These are phyloP conservation scores for Pogonomyrmex barbatus DNA, from an alignment of 1,140 invertebrate species.

Conservation along the genomic window DNA sequence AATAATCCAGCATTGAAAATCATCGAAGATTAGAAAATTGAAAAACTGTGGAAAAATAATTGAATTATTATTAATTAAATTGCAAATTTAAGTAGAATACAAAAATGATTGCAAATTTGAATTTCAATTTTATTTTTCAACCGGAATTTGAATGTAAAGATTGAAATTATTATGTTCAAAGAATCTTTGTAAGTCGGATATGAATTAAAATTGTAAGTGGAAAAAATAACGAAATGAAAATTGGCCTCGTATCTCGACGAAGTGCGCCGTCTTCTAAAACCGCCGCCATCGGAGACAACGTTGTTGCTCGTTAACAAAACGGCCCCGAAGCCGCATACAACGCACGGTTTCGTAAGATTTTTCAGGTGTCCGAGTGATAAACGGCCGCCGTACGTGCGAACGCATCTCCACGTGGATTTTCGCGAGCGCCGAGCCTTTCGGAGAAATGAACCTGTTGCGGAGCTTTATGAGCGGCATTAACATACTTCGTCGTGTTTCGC, in stretches of 20 bases:
- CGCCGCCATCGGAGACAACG: background rate
- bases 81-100: background rate
- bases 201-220: background rate
- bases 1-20: background rate
- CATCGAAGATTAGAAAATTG: background rate
- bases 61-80: background rate
- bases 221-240: background rate
- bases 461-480: conserved; percentile 83
- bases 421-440: conserved; percentile 62
- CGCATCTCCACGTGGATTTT: conserved; percentile 80
- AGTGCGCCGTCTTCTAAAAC: conserved; percentile 4
- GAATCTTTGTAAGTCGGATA: background rate
- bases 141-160: background rate
- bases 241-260: background rate
- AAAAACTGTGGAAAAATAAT: background rate
- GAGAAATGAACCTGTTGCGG: conserved; percentile 84
- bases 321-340: conserved; percentile 55
- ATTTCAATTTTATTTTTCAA: background rate
- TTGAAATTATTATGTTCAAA: background rate
- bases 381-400: conserved; percentile 74
- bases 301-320: conserved; percentile 72
- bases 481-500: conserved; percentile 79
- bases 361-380: conserved; percentile 80
- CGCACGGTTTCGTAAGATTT: conserved; percentile 71
- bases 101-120: background rate